These are phyloP conservation scores for Rhombomys opimus DNA, from an alignment of 2,113 vertebrate genomes.

Conservation along the genomic window DNA sequence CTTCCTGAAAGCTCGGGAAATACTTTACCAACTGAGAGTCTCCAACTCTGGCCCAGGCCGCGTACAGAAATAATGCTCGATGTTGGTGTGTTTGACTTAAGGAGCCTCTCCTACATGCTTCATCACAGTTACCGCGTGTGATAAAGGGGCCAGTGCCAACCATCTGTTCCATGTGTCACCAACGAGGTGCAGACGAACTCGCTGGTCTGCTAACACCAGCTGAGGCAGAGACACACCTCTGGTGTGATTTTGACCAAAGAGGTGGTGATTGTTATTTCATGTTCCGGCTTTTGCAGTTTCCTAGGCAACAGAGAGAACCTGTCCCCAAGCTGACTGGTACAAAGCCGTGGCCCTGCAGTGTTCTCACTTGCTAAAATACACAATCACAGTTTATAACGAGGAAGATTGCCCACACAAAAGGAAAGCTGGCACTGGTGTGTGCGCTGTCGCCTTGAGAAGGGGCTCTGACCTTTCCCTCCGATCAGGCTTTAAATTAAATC, in stretches of 20 bases:
- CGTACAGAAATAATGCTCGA: too few relatives aligned
- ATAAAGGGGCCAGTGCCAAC: not conserved
- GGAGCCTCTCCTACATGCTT: not conserved
- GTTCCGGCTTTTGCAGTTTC: not conserved
- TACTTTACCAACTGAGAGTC: not conserved
- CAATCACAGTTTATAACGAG: not conserved
- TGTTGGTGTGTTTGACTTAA: not conserved
- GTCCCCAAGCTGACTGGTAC: not conserved
- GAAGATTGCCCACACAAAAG: not conserved
- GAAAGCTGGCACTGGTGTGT: not conserved
- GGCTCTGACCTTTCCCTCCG: constrained; percentile 29
- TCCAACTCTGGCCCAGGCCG: not conserved
- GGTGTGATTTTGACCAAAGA: not conserved
- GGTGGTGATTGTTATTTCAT: constrained; percentile 5
- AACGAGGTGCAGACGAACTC: too few relatives aligned
- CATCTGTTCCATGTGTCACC: not conserved
- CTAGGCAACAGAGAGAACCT: not conserved
- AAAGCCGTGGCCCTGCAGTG: not conserved
- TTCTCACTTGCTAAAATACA: not conserved
- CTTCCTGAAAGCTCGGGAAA: not conserved
- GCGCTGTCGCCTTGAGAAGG: constrained; percentile 41
- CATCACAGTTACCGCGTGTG: not conserved
- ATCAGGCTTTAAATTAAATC: constrained; percentile 57
- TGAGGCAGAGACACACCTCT: not conserved
- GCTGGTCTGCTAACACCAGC: not conserved